phyloP scores from a whole-genome alignment of 2,888 invertebrate genomes.

The Drosophila mimica region DNA sequence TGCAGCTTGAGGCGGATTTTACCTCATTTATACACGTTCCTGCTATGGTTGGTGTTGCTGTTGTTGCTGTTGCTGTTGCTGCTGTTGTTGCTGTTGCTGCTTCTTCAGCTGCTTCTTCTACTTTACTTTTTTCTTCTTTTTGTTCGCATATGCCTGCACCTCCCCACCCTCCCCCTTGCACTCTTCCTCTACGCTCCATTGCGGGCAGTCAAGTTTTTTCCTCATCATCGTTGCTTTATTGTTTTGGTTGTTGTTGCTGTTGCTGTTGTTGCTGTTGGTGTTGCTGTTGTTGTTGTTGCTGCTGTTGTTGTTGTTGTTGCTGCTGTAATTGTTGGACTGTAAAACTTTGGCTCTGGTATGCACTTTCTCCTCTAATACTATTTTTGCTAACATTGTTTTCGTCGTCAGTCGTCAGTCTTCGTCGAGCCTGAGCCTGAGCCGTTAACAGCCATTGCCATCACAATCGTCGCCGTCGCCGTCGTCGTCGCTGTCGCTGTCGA shows the following conservation, averaged over 20 bases:
- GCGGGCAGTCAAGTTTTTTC: constrained; percentile 36
- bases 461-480: background rate
- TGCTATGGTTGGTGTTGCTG: constrained; percentile 42
- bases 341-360: constrained; percentile 73
- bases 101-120: constrained; percentile 3
- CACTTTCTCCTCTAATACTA: constrained; percentile 79
- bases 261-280: constrained; percentile 50
- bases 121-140: background rate
- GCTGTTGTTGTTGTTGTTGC: constrained; percentile 35
- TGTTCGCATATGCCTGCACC: constrained; percentile 1
- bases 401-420: constrained; percentile 4
- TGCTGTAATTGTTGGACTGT: constrained; percentile 74
- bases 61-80: background rate
- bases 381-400: constrained; percentile 75
- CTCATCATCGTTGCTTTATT: constrained; percentile 22
- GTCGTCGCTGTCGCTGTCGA: background rate
- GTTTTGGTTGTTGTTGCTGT: constrained; percentile 25
- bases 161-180: background rate
- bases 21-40: constrained; percentile 80
- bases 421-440: constrained; percentile 22
- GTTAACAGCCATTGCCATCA: constrained; percentile 33
- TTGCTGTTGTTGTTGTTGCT: constrained; percentile 16
- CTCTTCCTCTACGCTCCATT: constrained; percentile 34
- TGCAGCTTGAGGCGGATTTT: constrained; percentile 69
- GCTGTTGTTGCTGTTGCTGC: background rate